phyloP scores from a whole-genome alignment of 2,113 vertebrate genomes.

The Siniperca chuatsi region DNA sequence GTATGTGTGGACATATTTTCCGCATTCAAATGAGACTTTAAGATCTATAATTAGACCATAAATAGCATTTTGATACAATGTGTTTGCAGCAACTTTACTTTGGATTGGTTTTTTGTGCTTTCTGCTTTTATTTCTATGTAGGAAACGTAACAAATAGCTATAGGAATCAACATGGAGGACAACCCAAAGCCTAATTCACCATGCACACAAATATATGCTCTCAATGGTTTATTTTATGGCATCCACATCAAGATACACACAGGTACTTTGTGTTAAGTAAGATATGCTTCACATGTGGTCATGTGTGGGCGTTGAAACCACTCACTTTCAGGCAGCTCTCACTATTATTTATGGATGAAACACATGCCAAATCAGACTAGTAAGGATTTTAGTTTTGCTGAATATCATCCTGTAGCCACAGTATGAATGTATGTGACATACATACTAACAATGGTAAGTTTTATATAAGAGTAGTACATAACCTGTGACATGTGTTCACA shows the following conservation, averaged over 20 bases:
- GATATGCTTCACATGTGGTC: constrained; percentile 15
- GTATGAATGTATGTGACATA: neutral
- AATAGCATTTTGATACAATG: constrained; percentile 27
- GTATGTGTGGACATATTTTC: constrained; percentile 44
- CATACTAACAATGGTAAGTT: neutral
- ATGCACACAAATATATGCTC: neutral
- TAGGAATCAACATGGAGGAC: neutral
- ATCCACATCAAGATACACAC: constrained; percentile 3
- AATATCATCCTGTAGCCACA: constrained; percentile 9
- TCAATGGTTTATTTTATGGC: neutral
- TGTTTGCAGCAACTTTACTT: constrained; percentile 26
- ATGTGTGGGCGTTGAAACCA: constrained; percentile 28
- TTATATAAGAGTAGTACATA: neutral
- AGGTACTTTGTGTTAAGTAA: constrained; percentile 1
- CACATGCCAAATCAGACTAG: neutral
- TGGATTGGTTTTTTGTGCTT: constrained; percentile 1
- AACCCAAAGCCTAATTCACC: constrained; percentile 12
- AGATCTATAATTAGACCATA: constrained; percentile 63
- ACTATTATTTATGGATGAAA: constrained; percentile 17
- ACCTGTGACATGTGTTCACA: neutral
- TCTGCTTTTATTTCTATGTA: constrained; percentile 23
- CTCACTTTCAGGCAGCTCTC: constrained; percentile 14
- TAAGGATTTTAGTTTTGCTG: constrained; percentile 18
- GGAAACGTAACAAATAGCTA: constrained; percentile 1
- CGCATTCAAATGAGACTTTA: constrained; percentile 62